Percentiles rank a stretch among this genome's conserved stretches.
Evolutionary conservation across 2,888 invertebrate genomes (phyloP).

Genomic region (Drosophila birchii): DNA sequence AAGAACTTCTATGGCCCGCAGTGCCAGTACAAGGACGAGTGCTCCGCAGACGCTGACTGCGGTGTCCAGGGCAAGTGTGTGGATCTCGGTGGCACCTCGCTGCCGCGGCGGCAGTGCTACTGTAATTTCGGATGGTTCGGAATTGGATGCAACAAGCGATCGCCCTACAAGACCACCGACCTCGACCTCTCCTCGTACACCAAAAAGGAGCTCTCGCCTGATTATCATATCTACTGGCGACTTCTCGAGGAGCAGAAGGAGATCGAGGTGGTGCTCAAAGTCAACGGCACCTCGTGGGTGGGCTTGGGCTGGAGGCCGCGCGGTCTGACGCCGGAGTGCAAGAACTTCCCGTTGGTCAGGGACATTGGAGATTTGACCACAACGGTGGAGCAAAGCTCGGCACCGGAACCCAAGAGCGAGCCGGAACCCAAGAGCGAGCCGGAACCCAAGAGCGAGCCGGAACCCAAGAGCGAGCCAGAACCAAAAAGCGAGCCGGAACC

Average conservation of each 20-base stretch:
- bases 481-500: conserved; percentile 83
- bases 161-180: conserved; percentile 90
- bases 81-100: conserved; percentile 91
- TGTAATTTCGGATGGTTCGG: conserved; percentile 96
- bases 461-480: conserved; percentile 85
- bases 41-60: conserved; percentile 93
- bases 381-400: conserved; percentile 78
- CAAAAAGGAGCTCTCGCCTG: conserved; percentile 89
- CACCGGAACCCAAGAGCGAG: conserved; percentile 84
- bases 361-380: conserved; percentile 82
- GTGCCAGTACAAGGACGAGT: conserved; percentile 96
- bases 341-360: conserved; percentile 90
- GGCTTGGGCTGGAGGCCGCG: conserved; percentile 96
- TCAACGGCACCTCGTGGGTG: conserved; percentile 94
- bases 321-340: conserved; percentile 90
- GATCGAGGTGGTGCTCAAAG: conserved; percentile 93
- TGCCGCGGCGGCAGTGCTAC: conserved; percentile 94
- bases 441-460: conserved; percentile 83
- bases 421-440: conserved; percentile 85
- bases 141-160: conserved; percentile 91
- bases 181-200: conserved; percentile 90
- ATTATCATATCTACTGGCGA: conserved; percentile 93
- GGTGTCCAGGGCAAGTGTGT: conserved; percentile 94
- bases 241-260: conserved; percentile 93
- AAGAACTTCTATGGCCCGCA: conserved; percentile 91